phyloP scores from a whole-genome alignment of 2,888 invertebrate genomes.

The Phanerotoma sp. region DNA sequence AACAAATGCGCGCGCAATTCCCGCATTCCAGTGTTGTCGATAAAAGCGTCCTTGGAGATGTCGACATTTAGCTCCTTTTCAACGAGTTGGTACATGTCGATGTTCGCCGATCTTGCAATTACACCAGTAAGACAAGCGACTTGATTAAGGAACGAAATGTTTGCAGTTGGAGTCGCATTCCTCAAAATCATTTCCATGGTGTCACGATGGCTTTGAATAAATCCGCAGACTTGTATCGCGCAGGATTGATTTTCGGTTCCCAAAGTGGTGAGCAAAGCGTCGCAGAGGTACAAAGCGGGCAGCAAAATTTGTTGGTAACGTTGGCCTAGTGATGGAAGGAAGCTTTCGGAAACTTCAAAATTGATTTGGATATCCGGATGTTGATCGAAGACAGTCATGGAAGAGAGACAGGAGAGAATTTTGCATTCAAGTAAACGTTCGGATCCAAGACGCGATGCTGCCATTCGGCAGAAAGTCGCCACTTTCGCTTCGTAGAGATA shows the following conservation, averaged over 20 bases:
- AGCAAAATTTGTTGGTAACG: constrained; percentile 82
- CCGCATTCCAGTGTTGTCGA: constrained; percentile 50
- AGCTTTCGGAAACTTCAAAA: constrained; percentile 51
- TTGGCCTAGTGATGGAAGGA: constrained; percentile 66
- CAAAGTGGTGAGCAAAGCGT: constrained; percentile 78
- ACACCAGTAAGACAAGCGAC: constrained; percentile 76
- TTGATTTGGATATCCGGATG: constrained; percentile 68
- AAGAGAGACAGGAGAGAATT: constrained; percentile 64
- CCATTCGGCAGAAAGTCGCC: constrained; percentile 73
- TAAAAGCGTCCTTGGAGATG: constrained; percentile 37
- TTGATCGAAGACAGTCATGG: constrained; percentile 69
- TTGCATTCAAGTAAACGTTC: constrained; percentile 66
- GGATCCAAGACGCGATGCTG: constrained; percentile 68
- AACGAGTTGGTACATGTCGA: constrained; percentile 54
- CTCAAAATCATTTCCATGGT: constrained; percentile 77
- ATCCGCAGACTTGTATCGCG: constrained; percentile 76
- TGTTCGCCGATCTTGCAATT: constrained; percentile 69
- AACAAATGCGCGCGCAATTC: constrained; percentile 63
- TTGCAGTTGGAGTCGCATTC: constrained; percentile 67
- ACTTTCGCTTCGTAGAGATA: constrained; percentile 89
- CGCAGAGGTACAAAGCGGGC: constrained; percentile 79
- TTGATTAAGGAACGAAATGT: constrained; percentile 70
- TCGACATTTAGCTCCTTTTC: constrained; percentile 47
- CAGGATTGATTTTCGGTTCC: constrained; percentile 83
- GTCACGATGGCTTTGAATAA: constrained; percentile 79